These are phyloP conservation scores for Dichetophora obliterata DNA, from an alignment of 2,888 invertebrate genomes.

Conservation along the genomic window DNA sequence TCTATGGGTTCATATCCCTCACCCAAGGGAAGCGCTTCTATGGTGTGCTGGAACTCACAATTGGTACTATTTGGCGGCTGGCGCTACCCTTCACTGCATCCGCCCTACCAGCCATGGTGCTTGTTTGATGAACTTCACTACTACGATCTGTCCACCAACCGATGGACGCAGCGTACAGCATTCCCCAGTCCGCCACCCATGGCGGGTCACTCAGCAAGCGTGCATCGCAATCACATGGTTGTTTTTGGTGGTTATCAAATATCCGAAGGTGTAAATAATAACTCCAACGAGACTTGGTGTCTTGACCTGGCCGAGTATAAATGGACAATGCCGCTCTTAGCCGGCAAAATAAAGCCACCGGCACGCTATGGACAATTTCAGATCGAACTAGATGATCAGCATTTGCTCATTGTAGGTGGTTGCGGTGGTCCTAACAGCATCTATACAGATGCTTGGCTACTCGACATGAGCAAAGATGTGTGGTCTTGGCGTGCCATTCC, in stretches of 20 bases:
- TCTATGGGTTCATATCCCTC: conserved; percentile 88
- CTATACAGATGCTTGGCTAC: conserved; percentile 91
- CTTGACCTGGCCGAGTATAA: conserved; percentile 81
- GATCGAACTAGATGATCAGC: conserved; percentile 81
- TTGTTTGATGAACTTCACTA: conserved; percentile 93
- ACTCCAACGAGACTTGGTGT: conserved; percentile 90
- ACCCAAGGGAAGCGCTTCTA: conserved; percentile 94
- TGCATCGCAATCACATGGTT: conserved; percentile 86
- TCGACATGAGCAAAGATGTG: conserved; percentile 78
- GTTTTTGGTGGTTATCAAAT: conserved; percentile 81
- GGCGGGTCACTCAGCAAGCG: conserved; percentile 93
- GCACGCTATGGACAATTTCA: conserved; percentile 95
- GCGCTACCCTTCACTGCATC: conserved; percentile 91
- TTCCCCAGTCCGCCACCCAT: conserved; percentile 70
- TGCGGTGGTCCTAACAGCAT: conserved; percentile 89
- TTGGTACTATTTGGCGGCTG: conserved; percentile 95
- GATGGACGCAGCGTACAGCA: conserved; percentile 74
- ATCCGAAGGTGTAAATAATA: conserved; percentile 71
- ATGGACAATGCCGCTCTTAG: conserved; percentile 84
- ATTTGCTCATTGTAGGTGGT: conserved; percentile 87
- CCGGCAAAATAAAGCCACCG: conserved; percentile 76
- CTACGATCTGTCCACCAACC: conserved; percentile 84
- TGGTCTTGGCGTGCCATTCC: conserved; percentile 84
- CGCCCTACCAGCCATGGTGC: conserved; percentile 86
- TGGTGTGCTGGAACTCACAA: conserved; percentile 87